Conservation (phyloP, 2,888 invertebrate species). For the Strigamia maritima region DNA sequence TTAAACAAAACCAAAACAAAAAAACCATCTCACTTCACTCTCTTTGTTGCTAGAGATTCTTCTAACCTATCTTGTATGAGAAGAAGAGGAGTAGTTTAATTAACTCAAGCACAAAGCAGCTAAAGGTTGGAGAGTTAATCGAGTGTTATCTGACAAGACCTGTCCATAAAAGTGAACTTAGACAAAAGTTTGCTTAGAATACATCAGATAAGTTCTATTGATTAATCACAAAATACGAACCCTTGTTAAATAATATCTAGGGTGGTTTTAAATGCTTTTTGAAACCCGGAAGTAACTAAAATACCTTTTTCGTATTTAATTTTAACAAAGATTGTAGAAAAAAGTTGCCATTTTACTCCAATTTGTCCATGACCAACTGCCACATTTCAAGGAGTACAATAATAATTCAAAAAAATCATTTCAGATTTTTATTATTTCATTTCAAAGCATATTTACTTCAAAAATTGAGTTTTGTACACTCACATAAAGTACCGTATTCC, state of each 20-base stretch:
- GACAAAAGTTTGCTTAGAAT: not conserved
- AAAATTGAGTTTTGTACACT: too few species aligned
- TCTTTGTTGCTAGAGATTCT: not conserved
- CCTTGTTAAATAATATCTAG: not conserved
- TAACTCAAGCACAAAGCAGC: conserved; percentile 21
- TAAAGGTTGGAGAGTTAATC: conserved; percentile 12
- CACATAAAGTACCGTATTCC: too few species aligned
- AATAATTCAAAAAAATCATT: too few species aligned
- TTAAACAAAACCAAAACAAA: not conserved
- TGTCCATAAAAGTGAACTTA: conserved; percentile 13
- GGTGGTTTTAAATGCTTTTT: too few species aligned
- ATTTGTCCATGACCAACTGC: too few species aligned
- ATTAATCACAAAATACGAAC: not conserved
- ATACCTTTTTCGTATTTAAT: too few species aligned
- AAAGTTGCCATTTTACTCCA: too few species aligned
- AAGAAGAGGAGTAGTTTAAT: conserved; percentile 23
- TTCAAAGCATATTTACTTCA: too few species aligned
- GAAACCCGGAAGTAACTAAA: too few species aligned
- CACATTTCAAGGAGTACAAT: too few species aligned
- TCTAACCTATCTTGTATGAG: conserved; percentile 9
- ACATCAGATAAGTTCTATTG: conserved; percentile 3
- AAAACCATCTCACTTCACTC: not conserved
- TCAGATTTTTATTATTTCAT: too few species aligned
- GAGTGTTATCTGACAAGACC: conserved; percentile 23
- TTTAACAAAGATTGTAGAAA: too few species aligned